Percentiles rank a stretch among this genome's conserved stretches.
Evolutionary conservation across 2,113 vertebrate genomes (phyloP).

Genomic region (Rana temporaria): DNA sequence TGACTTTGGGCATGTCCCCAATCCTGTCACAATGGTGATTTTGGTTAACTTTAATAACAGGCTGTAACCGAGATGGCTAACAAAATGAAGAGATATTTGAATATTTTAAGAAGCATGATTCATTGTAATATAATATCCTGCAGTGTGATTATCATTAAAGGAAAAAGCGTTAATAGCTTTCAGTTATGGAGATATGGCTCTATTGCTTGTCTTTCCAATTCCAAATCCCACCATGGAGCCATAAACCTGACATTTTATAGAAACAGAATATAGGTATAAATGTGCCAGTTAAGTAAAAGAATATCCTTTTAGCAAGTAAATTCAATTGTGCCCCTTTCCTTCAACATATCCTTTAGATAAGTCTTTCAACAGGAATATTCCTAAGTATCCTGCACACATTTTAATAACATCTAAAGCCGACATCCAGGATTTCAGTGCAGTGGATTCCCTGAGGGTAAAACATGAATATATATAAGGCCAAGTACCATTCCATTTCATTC

Average conservation of each 20-base stretch:
- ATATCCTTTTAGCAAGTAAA: conserved; percentile 3
- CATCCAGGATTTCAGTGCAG: conserved; percentile 59
- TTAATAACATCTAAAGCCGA: conserved; percentile 66
- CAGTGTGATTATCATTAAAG: background rate
- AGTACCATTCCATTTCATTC: conserved; percentile 61
- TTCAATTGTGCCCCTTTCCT: background rate
- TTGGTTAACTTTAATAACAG: no score
- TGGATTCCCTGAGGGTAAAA: conserved; percentile 60
- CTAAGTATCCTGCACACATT: conserved; percentile 59
- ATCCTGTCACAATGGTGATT: no score
- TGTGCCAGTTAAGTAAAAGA: background rate
- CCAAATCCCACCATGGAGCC: no score
- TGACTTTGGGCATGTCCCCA: no score
- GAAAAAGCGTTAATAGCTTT: no score
- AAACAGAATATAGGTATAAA: background rate
- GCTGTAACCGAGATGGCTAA: no score
- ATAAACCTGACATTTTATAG: no score
- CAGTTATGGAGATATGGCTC: no score
- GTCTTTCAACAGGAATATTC: conserved; percentile 61
- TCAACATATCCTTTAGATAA: conserved; percentile 57
- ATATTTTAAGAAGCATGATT: no score
- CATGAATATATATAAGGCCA: conserved; percentile 64
- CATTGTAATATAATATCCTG: background rate
- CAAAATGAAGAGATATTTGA: no score
- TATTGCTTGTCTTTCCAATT: no score